Evolutionary conservation across 1,140 invertebrate species (phyloP), one percentile per base, ranked within the genome.

Genomic region (Drosophila pallidifrons): DNA sequence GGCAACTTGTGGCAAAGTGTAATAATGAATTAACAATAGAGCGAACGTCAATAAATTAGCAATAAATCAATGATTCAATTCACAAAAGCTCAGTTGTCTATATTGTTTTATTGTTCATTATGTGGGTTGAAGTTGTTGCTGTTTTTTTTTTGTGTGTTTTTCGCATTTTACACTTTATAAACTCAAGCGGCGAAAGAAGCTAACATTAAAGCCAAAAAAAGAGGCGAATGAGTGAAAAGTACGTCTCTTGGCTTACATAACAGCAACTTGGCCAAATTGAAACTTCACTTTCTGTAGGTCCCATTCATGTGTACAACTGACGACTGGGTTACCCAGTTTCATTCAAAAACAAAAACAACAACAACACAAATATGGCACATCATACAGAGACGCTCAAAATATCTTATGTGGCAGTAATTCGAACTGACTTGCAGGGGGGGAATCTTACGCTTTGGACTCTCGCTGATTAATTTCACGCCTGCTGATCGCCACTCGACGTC

Each of bases 291-390:
- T 83, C 83, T 64, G 63, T 55, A 15, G 58, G 28, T 61, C 20
- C 20, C 32, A 61, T 45, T 16, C 35, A 13, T 32, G 30, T 20
- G 13, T 60, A 20, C 20, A 32, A 66, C 41, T 28, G 28, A 58
- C 35, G 71, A 85, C 83, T 89, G 77, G 81, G 85, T 88, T 85
- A 88, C 85, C 85, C 85, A 90, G 78, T 79, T 90, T 68, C 78
- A 79, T 45, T 73, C 57, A 82, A 68, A 88, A 68, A 25, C 20
- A 25, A 25, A 25, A 25, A 25, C 20, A 25, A 4, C 3, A 20
- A 20, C 20, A 25, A 25, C 20, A 4, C 4, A 25, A 25, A 88
- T 73, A 67, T 78, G 70, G 85, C 60, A 71, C 80, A 75, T 88
- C 85, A 80, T 80, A 86, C 72, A 41, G 25, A 52, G 54, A 49